phyloP scores from a whole-genome alignment of 2,113 vertebrate genomes.

The Bombycilla garrulus region DNA sequence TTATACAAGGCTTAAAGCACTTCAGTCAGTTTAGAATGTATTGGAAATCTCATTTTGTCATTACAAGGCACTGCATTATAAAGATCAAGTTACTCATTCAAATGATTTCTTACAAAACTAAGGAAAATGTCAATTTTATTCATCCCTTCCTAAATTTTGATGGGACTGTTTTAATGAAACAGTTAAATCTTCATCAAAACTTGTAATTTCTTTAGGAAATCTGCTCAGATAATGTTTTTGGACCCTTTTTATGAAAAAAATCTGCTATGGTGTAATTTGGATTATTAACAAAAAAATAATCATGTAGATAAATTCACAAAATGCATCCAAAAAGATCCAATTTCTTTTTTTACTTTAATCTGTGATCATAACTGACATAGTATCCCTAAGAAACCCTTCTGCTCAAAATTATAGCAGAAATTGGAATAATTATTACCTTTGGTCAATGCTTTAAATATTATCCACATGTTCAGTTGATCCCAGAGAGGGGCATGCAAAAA shows the following conservation, averaged over 20 bases:
- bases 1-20: neutral
- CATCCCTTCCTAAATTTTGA: neutral
- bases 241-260: neutral
- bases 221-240: neutral
- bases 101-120: neutral
- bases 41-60: neutral
- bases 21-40: neutral
- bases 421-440: neutral
- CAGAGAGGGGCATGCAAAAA: neutral
- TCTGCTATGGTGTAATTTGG: neutral
- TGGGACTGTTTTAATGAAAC: neutral
- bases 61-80: neutral
- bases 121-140: neutral
- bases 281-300: neutral
- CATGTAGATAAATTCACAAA: neutral
- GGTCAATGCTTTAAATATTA: neutral
- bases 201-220: neutral
- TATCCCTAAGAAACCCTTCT: neutral
- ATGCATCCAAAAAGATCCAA: neutral
- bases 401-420: neutral
- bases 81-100: neutral
- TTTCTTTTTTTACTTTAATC: neutral
- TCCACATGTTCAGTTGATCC: neutral
- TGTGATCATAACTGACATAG: neutral
- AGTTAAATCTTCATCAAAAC: neutral